Evolutionary conservation across 1,140 invertebrate genomes (phyloP), one percentile per base, ranked within the genome.

Genomic region (Thereuonema tuberculata): DNA sequence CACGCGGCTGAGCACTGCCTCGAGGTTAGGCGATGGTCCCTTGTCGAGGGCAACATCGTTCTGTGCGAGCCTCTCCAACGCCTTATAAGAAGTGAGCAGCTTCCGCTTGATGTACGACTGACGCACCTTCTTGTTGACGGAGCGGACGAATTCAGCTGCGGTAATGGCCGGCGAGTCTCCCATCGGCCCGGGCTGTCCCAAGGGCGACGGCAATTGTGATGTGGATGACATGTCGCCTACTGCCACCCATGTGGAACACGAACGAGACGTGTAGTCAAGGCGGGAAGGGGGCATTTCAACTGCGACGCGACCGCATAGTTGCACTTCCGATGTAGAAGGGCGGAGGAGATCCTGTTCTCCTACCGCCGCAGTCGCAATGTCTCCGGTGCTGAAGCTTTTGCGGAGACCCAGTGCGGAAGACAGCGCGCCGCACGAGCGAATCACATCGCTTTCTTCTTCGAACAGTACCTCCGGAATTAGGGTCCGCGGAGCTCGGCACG

Each of bases 171-270:
- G 71, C 47, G 66, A 53, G 75, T 71, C 28, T 75, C 72, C 29
- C 75, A 72, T 27, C 74, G 66, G 65, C 75, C 69, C 47, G 73
- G 72, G 54, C 48, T 61, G 63, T 64, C 83, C 81, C 63, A 86
- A 83, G 0, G 84, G 84, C 37, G 84, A 85, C 1, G 84, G 84
- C 58, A 86, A 69, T 67, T 86, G 84, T 0, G 83, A 84, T 0
- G 80, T 82, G 20, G 82, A 82, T 1, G 80, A 78, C 1, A 84
- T 74, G 64, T 86, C 84, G 1, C 84, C 84, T 0, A 87, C 84
- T 1, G 86, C 87, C 0, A 89, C 87, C 86, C 87, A 90, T 0
- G 86, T 90, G 56, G 86, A 88, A 70, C 86, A 89, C 0, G 86
- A 89, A 1, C 87, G 78, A 0, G 86, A 89, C 0, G 84, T 81